Conservation (phyloP, 1,140 invertebrate species). For the Brachionus paranguensis region DNA sequence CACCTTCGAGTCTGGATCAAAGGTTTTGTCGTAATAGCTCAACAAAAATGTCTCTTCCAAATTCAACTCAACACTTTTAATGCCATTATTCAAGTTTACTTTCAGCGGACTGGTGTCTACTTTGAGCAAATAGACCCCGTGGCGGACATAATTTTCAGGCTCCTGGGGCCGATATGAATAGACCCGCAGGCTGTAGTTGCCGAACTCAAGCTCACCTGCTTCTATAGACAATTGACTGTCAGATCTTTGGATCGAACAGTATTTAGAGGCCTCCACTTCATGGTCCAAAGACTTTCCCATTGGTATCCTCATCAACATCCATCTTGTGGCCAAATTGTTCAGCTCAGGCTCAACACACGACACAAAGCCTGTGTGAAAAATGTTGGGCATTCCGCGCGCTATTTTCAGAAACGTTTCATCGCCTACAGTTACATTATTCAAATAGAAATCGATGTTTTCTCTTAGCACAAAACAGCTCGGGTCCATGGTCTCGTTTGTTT, state of each 20-base stretch:
- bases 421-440: neutral
- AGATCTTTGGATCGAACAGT: neutral
- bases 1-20: neutral
- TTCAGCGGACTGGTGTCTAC: neutral
- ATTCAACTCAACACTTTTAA: neutral
- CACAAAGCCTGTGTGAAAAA: neutral
- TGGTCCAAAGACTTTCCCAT: neutral
- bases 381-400: neutral
- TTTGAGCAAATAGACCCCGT: neutral
- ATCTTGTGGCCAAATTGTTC: neutral
- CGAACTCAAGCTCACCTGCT: neutral
- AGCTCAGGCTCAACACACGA: neutral
- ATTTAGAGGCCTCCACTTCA: neutral
- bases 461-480: neutral
- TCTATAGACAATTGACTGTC: neutral
- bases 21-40: conserved; percentile 7
- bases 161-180: neutral
- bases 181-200: neutral
- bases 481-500: neutral
- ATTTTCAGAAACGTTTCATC: neutral
- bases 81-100: conserved; percentile 5
- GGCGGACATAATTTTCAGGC: conserved; percentile 4
- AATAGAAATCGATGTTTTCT: neutral
- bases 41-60: neutral
- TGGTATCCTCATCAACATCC: neutral